These are phyloP conservation scores for Octonoba sinensis DNA, from an alignment of 2,888 invertebrate genomes.

Conservation along the genomic window DNA sequence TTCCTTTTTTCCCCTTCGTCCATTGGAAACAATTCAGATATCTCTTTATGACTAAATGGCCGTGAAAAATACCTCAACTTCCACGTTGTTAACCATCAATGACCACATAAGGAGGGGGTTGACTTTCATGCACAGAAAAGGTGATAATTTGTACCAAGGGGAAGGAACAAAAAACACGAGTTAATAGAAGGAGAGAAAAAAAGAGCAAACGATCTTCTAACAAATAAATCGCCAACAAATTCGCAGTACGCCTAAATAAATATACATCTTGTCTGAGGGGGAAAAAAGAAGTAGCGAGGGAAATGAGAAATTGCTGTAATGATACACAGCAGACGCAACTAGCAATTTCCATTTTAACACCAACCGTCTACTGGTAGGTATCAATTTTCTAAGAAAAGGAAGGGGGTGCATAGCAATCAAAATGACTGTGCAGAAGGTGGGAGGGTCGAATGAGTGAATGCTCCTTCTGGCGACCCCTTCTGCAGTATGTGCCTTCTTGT, in stretches of 20 bases:
- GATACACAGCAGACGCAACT: conserved; percentile 22
- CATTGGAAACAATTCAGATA: too few species aligned
- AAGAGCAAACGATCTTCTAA: not conserved
- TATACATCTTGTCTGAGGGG: conserved; percentile 18
- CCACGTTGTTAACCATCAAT: conserved; percentile 5
- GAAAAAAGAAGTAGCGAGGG: conserved; percentile 13
- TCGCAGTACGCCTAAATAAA: conserved; percentile 21
- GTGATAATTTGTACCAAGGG: not conserved
- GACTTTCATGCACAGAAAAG: too few species aligned
- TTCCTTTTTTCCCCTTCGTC: too few species aligned
- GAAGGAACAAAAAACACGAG: not conserved
- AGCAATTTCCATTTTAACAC: conserved; percentile 61
- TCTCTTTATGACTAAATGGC: not conserved
- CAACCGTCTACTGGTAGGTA: conserved; percentile 45
- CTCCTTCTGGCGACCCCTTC: not conserved
- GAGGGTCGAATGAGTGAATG: not conserved
- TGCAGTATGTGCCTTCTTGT: not conserved
- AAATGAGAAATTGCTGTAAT: conserved; percentile 52
- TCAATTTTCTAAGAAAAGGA: conserved; percentile 45
- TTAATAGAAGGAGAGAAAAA: not conserved
- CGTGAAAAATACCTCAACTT: conserved; percentile 3
- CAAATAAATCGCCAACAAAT: conserved; percentile 6
- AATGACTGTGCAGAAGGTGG: conserved; percentile 13
- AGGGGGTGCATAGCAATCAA: conserved; percentile 9
- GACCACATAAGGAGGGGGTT: not conserved